phyloP scores from a whole-genome alignment of 2,113 vertebrate genomes.

The Eudyptes chrysolophus region DNA sequence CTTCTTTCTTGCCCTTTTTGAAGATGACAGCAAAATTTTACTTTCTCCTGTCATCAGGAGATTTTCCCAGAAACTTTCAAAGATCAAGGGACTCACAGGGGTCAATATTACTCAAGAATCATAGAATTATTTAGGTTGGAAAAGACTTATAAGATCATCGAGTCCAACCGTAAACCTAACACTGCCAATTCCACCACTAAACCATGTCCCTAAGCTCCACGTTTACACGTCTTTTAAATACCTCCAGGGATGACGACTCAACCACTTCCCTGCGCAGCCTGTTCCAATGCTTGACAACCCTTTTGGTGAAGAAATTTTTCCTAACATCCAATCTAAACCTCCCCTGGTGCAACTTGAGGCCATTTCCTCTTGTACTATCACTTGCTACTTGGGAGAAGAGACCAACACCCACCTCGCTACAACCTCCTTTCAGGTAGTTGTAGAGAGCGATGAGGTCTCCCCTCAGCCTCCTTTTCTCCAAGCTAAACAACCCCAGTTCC shows the following conservation, averaged over 20 bases:
- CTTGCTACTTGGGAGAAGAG: neutral
- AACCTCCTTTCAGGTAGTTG: neutral
- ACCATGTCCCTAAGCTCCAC: rapidly evolving
- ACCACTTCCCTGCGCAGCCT: neutral
- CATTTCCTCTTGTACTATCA: neutral
- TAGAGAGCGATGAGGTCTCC: rapidly evolving
- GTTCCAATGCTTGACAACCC: neutral
- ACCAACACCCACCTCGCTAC: rapidly evolving
- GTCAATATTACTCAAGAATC: neutral
- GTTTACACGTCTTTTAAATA: neutral
- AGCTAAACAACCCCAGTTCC: no score
- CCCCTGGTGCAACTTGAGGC: neutral
- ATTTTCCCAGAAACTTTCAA: neutral
- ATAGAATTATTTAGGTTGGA: neutral
- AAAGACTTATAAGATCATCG: neutral
- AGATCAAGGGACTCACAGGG: neutral
- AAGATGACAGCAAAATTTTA: neutral
- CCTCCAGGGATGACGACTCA: neutral
- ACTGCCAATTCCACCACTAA: neutral
- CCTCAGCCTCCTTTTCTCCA: no score
- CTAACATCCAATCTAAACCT: neutral
- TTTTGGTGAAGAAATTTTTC: neutral
- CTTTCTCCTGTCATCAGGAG: neutral
- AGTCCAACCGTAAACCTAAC: neutral
- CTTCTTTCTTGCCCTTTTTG: neutral